phyloP scores from a whole-genome alignment of 2,888 invertebrate genomes.

The Liposcelis brunnea region DNA sequence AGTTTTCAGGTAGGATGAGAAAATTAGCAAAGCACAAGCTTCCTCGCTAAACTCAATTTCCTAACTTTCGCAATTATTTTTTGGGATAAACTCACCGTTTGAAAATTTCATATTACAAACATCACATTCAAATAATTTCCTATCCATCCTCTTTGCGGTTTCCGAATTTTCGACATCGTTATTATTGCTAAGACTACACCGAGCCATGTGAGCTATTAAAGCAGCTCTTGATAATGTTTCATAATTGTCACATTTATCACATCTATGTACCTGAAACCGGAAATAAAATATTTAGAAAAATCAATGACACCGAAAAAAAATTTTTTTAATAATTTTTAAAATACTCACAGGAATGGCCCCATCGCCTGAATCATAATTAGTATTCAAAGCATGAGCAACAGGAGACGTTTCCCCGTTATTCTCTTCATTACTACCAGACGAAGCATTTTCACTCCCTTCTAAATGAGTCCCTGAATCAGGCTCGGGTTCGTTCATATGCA shows the following conservation, averaged over 20 bases:
- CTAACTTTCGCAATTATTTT: too few species aligned
- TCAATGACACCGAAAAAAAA: neutral
- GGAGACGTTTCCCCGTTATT: slow-evolving; percentile 8
- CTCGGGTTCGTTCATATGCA: slow-evolving; percentile 9
- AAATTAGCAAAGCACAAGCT: too few species aligned
- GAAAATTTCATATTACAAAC: slow-evolving; percentile 94
- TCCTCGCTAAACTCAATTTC: too few species aligned
- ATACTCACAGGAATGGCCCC: slow-evolving; percentile 30
- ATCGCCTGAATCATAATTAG: slow-evolving; percentile 39
- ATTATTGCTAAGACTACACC: slow-evolving; percentile 29
- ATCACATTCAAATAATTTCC: slow-evolving; percentile 86
- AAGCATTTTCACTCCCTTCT: slow-evolving; percentile 1
- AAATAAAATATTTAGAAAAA: slow-evolving; percentile 21
- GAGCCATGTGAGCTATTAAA: slow-evolving; percentile 57
- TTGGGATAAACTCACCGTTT: slow-evolving; percentile 45
- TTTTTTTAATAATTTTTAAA: slow-evolving; percentile 24
- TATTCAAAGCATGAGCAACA: slow-evolving; percentile 26
- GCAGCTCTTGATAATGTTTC: slow-evolving; percentile 60
- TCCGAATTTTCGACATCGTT: slow-evolving; percentile 24
- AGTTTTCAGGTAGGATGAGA: too few species aligned
- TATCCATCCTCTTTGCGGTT: slow-evolving; percentile 28
- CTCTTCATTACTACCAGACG: slow-evolving; percentile 8
- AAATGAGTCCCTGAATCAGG: slow-evolving; percentile 11
- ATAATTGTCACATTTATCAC: slow-evolving; percentile 68
- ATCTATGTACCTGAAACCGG: slow-evolving; percentile 23